phyloP scores from a whole-genome alignment of 1,140 invertebrate genomes.

The Diorhabda carinulata region DNA sequence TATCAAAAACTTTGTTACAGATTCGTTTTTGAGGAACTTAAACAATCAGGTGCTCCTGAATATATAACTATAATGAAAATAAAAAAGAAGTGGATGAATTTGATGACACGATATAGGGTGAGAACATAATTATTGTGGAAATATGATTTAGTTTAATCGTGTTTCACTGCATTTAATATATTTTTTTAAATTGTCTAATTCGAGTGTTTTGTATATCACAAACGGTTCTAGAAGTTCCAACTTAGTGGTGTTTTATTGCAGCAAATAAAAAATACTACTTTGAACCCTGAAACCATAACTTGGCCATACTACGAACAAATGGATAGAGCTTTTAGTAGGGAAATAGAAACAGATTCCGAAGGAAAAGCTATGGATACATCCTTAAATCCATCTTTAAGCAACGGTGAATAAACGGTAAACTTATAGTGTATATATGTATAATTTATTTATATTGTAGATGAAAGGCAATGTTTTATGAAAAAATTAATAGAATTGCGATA shows the following conservation, averaged over 20 bases:
- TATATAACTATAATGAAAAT: constrained; percentile 26
- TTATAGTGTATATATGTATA: neutral
- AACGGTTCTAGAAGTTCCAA: no score
- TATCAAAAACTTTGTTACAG: constrained; percentile 11
- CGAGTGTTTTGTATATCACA: no score
- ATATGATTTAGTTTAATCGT: no score
- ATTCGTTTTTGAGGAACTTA: constrained; percentile 26
- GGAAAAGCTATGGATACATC: constrained; percentile 5
- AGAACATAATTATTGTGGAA: no score
- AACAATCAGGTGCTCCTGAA: constrained; percentile 27
- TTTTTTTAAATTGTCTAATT: no score
- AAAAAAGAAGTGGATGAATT: constrained; percentile 36
- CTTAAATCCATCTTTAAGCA: constrained; percentile 11
- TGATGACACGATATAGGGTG: constrained; percentile 31
- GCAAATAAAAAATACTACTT: constrained; percentile 28
- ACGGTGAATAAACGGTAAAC: constrained; percentile 7
- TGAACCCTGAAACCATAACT: constrained; percentile 19
- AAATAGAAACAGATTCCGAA: constrained; percentile 6
- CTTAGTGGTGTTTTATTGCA: neutral
- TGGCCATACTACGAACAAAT: constrained; percentile 35
- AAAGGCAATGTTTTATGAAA: constrained; percentile 26
- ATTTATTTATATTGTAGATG: constrained; percentile 7
- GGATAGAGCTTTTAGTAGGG: constrained; percentile 23
- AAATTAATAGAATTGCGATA: constrained; percentile 27
- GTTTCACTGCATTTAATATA: no score